Percentiles rank a stretch among this genome's conserved stretches.
These are phyloP conservation scores for Nezara viridula DNA, from an alignment of 2,888 invertebrate genomes.

Conservation along the genomic window DNA sequence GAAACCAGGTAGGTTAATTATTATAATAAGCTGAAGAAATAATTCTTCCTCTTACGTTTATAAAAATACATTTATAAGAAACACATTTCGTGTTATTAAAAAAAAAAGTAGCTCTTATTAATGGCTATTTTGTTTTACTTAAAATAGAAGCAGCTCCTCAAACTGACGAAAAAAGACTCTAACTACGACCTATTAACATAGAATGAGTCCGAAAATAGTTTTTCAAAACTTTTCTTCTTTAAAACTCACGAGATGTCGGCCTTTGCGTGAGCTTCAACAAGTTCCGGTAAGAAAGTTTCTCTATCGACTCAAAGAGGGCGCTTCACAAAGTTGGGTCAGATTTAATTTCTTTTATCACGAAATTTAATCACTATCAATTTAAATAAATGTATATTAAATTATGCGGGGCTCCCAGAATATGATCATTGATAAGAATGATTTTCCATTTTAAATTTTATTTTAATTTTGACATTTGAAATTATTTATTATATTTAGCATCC, in stretches of 20 bases:
- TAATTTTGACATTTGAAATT: neutral
- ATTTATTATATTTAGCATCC: no score
- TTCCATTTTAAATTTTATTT: neutral
- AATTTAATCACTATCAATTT: neutral
- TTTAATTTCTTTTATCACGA: conserved; percentile 10
- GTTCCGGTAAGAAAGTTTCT: conserved; percentile 34
- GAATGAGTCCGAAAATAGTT: neutral
- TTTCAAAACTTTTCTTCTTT: neutral
- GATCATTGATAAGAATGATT: neutral
- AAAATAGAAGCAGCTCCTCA: neutral
- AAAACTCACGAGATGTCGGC: conserved; percentile 27
- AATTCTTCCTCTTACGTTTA: no score
- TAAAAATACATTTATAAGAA: no score
- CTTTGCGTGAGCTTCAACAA: conserved; percentile 42
- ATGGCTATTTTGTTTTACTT: neutral
- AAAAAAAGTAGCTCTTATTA: neutral
- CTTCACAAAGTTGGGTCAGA: conserved; percentile 26
- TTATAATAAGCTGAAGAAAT: no score
- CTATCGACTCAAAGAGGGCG: neutral
- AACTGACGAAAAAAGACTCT: neutral
- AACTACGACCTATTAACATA: neutral
- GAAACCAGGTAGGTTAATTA: no score
- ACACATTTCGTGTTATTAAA: no score
- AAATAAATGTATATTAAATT: conserved; percentile 8
- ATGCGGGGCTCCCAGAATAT: neutral